A percentile compares a stretch with the other conserved stretches of the same genome.
These are phyloP conservation scores for Falco novaeseelandiae DNA, from an alignment of 2,797 vertebrate genomes.

Conservation along the genomic window DNA sequence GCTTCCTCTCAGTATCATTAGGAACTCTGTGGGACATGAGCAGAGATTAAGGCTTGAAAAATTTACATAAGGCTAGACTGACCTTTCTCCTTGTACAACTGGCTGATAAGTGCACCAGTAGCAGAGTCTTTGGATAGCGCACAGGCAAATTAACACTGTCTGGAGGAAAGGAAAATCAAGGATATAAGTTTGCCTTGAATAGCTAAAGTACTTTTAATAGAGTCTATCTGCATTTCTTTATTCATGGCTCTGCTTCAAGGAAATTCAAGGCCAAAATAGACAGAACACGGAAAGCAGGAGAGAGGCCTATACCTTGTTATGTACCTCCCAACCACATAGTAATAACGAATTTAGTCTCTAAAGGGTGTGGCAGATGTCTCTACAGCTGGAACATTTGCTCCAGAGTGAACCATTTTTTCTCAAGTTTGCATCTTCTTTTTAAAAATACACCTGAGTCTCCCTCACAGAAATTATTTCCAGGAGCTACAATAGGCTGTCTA, in stretches of 20 bases:
- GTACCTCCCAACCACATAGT: not conserved
- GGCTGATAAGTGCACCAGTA: not conserved
- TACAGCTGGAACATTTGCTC: not conserved
- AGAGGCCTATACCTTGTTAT: not conserved
- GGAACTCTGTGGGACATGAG: not conserved
- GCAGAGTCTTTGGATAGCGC: not conserved
- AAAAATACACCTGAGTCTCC: not conserved
- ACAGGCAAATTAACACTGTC: not conserved
- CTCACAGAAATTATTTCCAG: not conserved
- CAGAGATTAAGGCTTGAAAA: not conserved
- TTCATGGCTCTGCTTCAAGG: not conserved
- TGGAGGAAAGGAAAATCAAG: not conserved
- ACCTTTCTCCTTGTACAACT: not conserved
- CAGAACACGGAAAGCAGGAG: not conserved
- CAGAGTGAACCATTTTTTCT: not conserved
- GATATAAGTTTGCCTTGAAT: not conserved
- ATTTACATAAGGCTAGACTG: not conserved
- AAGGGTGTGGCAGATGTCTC: not conserved
- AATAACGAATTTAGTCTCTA: not conserved
- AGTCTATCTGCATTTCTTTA: not conserved
- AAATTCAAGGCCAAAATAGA: not conserved
- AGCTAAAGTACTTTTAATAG: not conserved
- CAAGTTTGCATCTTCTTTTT: not conserved
- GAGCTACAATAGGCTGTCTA: not conserved
- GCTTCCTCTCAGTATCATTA: not conserved